Percentiles rank a stretch among this genome's conserved stretches.
Evolutionary conservation across 2,113 vertebrate genomes (phyloP).

Genomic region (Pampusana beccarii): DNA sequence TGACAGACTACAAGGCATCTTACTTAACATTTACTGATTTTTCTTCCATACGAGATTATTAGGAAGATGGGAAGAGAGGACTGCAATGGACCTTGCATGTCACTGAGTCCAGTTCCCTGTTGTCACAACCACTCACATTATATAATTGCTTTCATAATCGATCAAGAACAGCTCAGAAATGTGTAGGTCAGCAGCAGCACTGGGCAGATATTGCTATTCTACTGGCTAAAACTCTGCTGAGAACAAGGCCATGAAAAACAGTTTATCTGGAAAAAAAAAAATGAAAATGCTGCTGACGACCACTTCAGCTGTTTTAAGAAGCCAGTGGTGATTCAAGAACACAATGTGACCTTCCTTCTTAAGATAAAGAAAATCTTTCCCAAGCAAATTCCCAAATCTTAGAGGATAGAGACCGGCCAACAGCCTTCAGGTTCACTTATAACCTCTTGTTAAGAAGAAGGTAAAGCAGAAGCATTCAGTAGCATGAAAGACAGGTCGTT

Average conservation of each 20-base stretch:
- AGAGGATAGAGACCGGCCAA: not conserved
- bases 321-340: not conserved
- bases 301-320: not conserved
- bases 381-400: not conserved
- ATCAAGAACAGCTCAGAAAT: not conserved
- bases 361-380: not conserved
- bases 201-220: not conserved
- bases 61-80: not conserved
- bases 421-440: not conserved
- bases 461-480: not conserved
- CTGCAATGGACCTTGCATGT: not conserved
- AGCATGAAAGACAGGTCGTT: not conserved
- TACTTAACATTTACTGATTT: not conserved
- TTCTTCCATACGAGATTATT: not conserved
- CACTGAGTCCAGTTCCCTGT: not conserved
- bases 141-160: not conserved
- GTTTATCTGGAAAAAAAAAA: not conserved
- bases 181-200: not conserved
- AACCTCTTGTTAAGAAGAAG: not conserved
- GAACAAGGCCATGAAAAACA: not conserved
- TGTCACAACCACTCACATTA: not conserved
- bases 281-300: fast-evolving
- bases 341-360: not conserved
- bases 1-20: not conserved
- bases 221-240: not conserved